Percentiles rank a stretch among this genome's conserved stretches.
Evolutionary conservation across 2,113 vertebrate species (phyloP).

Genomic region (Ancistrus triradiatus): DNA sequence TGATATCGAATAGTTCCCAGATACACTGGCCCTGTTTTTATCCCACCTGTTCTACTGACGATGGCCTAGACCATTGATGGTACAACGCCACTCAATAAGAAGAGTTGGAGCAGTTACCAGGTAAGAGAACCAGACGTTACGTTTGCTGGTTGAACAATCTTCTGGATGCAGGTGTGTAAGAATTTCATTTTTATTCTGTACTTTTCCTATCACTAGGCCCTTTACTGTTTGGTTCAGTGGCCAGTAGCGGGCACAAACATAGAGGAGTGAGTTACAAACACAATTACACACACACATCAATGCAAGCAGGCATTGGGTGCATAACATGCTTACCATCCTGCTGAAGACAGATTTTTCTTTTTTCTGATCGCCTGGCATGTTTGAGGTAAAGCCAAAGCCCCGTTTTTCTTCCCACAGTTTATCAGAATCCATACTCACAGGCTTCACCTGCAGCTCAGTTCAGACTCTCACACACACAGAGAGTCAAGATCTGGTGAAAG

Average conservation of each 20-base stretch:
- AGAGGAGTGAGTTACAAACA: slow-evolving; percentile 51
- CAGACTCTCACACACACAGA: not conserved
- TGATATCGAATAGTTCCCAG: slow-evolving; percentile 34
- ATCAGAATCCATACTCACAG: slow-evolving; percentile 54
- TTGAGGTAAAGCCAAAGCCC: not conserved
- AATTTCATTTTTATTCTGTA: not conserved
- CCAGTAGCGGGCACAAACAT: slow-evolving; percentile 12
- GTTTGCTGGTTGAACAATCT: not conserved
- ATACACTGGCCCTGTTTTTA: slow-evolving; percentile 14
- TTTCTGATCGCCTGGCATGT: too few species aligned
- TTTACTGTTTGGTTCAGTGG: slow-evolving; percentile 43
- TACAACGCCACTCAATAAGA: slow-evolving; percentile 10
- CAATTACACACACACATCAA: not conserved
- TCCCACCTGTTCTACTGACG: slow-evolving; percentile 17
- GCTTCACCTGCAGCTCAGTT: slow-evolving; percentile 54
- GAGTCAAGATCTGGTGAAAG: slow-evolving; percentile 37
- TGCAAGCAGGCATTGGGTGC: not conserved
- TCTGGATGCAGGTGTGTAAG: not conserved
- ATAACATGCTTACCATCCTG: too few species aligned
- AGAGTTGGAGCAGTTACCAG: slow-evolving; percentile 36
- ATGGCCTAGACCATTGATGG: not conserved
- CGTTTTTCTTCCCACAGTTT: slow-evolving; percentile 46
- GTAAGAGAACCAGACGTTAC: slow-evolving; percentile 1
- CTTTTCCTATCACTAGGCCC: slow-evolving; percentile 36
- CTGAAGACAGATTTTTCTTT: too few species aligned